Conservation (phyloP, 2,797 vertebrate species). For the Phrynocephalus guinanensis region DNA sequence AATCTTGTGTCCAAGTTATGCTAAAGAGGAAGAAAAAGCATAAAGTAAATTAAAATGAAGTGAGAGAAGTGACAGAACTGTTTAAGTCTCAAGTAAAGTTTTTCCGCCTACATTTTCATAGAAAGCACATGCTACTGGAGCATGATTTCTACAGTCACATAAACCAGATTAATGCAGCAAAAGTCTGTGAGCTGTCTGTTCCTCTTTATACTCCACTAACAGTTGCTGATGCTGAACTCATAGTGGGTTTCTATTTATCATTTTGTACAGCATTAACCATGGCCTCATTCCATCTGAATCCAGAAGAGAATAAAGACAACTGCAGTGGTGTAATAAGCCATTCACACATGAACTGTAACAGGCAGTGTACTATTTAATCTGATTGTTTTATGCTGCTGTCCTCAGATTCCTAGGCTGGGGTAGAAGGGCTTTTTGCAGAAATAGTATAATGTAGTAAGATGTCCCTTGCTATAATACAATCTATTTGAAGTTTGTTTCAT, state of each 20-base stretch:
- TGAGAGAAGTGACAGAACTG: background rate
- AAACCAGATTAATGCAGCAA: background rate
- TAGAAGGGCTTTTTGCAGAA: background rate
- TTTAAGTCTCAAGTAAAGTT: background rate
- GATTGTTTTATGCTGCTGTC: background rate
- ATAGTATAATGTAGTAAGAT: too few species aligned
- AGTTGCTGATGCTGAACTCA: background rate
- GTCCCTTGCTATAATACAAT: too few species aligned
- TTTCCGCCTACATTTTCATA: background rate
- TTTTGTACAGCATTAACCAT: background rate
- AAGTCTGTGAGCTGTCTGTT: background rate
- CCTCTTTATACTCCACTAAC: background rate
- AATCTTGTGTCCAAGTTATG: conserved; percentile 5
- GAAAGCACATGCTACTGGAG: background rate
- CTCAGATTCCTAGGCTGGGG: background rate
- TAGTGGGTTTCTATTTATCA: background rate
- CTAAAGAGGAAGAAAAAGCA: conserved; percentile 33
- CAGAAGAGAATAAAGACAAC: background rate
- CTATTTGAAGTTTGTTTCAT: too few species aligned
- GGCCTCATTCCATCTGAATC: background rate
- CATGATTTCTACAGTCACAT: background rate
- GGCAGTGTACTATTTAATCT: background rate
- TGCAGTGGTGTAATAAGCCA: background rate
- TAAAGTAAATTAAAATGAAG: background rate
- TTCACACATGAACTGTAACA: background rate